Conservation (phyloP, 2,888 invertebrate species). For the Hipparchia sbordonii region DNA sequence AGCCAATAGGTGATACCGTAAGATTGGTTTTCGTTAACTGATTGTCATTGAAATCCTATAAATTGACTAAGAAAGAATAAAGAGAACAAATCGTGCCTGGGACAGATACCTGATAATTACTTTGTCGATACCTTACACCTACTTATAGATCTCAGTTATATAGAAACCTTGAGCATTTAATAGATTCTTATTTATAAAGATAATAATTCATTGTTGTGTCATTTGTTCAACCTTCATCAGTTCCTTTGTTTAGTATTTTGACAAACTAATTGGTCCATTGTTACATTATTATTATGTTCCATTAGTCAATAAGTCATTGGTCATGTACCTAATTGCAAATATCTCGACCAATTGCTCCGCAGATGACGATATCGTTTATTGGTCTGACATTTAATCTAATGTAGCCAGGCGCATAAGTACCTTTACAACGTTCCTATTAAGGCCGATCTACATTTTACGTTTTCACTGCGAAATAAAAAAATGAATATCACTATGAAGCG, state of each 20-base stretch:
- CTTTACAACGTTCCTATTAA: slow-evolving; percentile 28
- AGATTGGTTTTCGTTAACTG: background rate
- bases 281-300: slow-evolving; percentile 58
- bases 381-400: slow-evolving; percentile 38
- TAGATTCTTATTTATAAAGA: slow-evolving; percentile 6
- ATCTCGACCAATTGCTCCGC: slow-evolving; percentile 45
- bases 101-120: background rate
- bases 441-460: background rate
- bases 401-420: slow-evolving; percentile 28
- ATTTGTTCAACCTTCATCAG: slow-evolving; percentile 51
- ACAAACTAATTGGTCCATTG: slow-evolving; percentile 70
- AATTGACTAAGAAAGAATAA: background rate
- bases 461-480: background rate
- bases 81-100: background rate
- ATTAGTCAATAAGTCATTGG: slow-evolving; percentile 51
- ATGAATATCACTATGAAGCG: background rate
- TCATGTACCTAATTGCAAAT: slow-evolving; percentile 46
- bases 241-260: slow-evolving; percentile 64
- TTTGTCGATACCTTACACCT: background rate
- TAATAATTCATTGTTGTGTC: slow-evolving; percentile 37
- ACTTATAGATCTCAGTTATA: background rate
- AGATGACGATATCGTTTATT: slow-evolving; percentile 47
- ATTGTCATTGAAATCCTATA: too few relatives aligned
- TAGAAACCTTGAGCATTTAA: background rate
- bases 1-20: background rate